Base-by-base conservation (phyloP, 2,113 vertebrate genomes). In the Cottus gobio region DNA sequence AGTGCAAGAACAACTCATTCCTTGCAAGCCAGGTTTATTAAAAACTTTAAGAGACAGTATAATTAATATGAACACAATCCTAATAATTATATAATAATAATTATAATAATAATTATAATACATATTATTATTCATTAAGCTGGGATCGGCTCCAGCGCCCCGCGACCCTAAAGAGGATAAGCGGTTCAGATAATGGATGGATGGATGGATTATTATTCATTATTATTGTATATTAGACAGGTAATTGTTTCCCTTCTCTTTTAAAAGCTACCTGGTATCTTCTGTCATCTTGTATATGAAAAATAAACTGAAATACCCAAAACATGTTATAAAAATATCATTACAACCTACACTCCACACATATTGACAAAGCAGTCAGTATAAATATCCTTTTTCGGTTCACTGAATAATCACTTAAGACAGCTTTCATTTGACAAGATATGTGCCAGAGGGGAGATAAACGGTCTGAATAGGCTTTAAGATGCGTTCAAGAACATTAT, bases 391-490 rank as follows among this genome's bases (percentile, higher is more conserved):
- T 63, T 72, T 16, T 42, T 74, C 13, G 12, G 44, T 64, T 85
- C 61, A 54, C 30, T 83, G 69, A 82, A 81, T 58, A 76, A 76
- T 67, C 31, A 83, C 68, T 61, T 68, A 85, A 75, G 79, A 70
- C 64, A 66, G 56, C 64, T 79, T 58, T 69, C 24, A 48, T 83
- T 79, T 79, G 48, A 61, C 34, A 48, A 64, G 71, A 68, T 12
- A 42, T 52, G 42, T n/a, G 63, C 71, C 44, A n/a, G 5, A 72
- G 30, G 64, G 64, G 39, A 16, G 26, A 24, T 24, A 63, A 63
- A 66, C n/a, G 67, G 36, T 22, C 70, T 75, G 70, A 64, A 16
- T 46, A 46, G 18, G 50, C 24, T 28, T 64, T 60, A 44, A 58
- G 46, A 74, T 44, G 22, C 42, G 15, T 44, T 42, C 15, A 44